Evolutionary conservation across 2,113 vertebrate species (phyloP), one percentile per base, ranked within the genome.

Genomic region (Prochilodus magdalenae): DNA sequence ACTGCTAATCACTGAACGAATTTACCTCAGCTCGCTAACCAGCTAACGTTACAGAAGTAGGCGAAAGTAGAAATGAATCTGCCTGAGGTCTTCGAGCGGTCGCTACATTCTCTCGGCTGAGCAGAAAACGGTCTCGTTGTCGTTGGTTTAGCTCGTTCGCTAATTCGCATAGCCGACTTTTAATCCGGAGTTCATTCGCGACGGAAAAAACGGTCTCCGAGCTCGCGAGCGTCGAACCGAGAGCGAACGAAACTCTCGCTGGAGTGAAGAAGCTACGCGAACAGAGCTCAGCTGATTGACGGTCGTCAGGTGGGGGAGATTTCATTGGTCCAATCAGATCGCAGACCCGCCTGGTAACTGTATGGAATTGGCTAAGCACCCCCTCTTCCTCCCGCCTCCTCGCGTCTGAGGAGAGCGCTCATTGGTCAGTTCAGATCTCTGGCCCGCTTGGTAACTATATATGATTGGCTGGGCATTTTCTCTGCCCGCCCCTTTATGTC

Each of bases 211-310:
- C 66, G 47, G 40, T 65, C 24, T 59, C 71, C 44, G 47, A 63
- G 24, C 47, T 26, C 40, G 24, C 33, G 33, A 7, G 8, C 8
- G 49, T 15, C 76, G 40, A 1, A 44, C 11, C 4, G 40, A 24
- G 75, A 14, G 63, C 55, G 33, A 30, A 16, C 49, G 18, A 57
- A 65, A 84, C 77, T 85, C 36, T 77, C 20, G 44, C 51, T 60
- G 57, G 30, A 63, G 47, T 69, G 67, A 71, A 86, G 86, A 87
- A 85, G 75, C 82, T 86, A 85, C 77, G 63, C 36, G 83, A 85
- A 83, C 71, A 72, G 53, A 82, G 57, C 57, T 82, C 81, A 84
- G 81, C 83, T 88, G 87, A 88, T 85, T 84, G 86, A 88, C 77
- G 77, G 73, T 82, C 70, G 85, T 87, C 89, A 87, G 85, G 63